Conservation (phyloP, 2,797 vertebrate genomes). For the Cyclura pinguis region DNA sequence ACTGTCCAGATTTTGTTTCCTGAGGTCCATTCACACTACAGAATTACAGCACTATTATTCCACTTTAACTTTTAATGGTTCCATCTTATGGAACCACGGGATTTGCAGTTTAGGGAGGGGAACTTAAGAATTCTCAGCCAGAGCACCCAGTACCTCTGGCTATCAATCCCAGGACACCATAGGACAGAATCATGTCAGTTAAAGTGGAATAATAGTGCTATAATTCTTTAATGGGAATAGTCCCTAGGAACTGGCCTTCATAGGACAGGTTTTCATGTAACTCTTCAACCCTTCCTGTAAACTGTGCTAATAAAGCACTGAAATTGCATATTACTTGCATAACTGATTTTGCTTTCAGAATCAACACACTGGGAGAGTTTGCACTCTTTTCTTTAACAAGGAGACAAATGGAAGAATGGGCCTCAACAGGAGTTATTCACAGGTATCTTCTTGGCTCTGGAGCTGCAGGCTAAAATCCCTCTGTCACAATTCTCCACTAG, state of each 20-base stretch:
- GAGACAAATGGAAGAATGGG: neutral
- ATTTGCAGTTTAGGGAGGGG: no score
- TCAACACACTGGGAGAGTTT: neutral
- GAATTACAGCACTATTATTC: neutral
- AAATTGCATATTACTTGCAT: neutral
- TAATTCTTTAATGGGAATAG: neutral
- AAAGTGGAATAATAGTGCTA: no score
- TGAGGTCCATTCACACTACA: neutral
- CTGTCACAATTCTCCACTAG: neutral
- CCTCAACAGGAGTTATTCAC: neutral
- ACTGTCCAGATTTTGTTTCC: neutral
- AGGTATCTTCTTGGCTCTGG: accelerated
- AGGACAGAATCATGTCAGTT: no score
- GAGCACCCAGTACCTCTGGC: no score
- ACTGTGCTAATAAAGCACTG: no score
- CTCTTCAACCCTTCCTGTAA: neutral
- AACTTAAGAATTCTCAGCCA: no score
- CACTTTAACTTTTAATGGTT: no score
- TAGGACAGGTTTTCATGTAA: neutral
- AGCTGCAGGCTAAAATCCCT: neutral
- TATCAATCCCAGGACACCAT: no score
- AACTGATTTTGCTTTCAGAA: neutral
- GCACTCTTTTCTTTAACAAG: neutral
- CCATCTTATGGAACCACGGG: no score
- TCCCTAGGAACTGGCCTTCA: neutral